phyloP scores from a whole-genome alignment of 2,797 vertebrate species.

The Typhlichthys eigenmanni region DNA sequence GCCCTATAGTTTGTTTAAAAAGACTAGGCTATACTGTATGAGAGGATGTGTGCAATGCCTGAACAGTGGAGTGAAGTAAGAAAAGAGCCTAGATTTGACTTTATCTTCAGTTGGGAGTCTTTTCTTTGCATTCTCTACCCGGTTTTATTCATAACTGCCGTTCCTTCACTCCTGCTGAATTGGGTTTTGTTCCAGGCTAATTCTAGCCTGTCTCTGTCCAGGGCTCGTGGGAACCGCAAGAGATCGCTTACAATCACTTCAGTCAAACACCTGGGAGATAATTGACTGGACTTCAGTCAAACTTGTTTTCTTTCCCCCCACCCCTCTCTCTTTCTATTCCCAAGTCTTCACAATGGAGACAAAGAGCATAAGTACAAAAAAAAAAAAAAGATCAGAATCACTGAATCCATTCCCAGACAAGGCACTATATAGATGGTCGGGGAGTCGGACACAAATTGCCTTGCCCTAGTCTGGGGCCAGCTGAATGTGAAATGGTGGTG shows the following conservation, averaged over 20 bases:
- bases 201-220: constrained; percentile 75
- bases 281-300: constrained; percentile 80
- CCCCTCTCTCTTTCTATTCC: constrained; percentile 25
- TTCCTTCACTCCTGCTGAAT: constrained; percentile 83
- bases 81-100: constrained; percentile 72
- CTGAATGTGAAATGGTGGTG: constrained; percentile 62
- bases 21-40: constrained; percentile 70
- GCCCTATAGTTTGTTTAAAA: constrained; percentile 74
- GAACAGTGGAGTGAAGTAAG: constrained; percentile 42
- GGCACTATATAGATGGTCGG: constrained; percentile 67
- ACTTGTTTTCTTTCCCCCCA: constrained; percentile 66
- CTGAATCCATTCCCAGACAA: constrained; percentile 74
- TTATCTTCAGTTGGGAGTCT: constrained; percentile 74
- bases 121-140: constrained; percentile 73
- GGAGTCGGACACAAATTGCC: constrained; percentile 66
- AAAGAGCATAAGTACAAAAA: constrained; percentile 70
- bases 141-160: constrained; percentile 83
- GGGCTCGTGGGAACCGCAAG: constrained; percentile 74
- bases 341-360: constrained; percentile 78
- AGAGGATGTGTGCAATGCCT: constrained; percentile 69
- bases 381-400: constrained; percentile 73
- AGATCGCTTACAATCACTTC: constrained; percentile 80
- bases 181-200: constrained; percentile 80
- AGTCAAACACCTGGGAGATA: constrained; percentile 84
- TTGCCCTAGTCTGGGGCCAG: constrained; percentile 66